A percentile compares a stretch with the other conserved stretches of the same genome.
Conservation (phyloP, 2,888 invertebrate species). For the Hirtodrosophila duncani region DNA sequence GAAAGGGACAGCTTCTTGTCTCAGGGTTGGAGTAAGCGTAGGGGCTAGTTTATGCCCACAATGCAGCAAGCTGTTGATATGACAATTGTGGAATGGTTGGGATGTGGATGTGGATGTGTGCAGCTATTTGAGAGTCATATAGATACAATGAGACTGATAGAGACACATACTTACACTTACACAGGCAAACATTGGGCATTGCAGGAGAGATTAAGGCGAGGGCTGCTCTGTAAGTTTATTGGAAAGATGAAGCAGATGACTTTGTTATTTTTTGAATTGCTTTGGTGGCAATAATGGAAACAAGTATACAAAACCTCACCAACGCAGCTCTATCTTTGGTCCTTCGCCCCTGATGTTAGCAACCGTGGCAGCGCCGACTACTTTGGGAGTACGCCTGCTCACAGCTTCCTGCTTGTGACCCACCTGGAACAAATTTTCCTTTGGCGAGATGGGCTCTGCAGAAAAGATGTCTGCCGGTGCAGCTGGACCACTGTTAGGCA, state of each 20-base stretch:
- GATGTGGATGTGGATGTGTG: slow-evolving; percentile 13
- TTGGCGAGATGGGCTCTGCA: slow-evolving; percentile 91
- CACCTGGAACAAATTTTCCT: slow-evolving; percentile 89
- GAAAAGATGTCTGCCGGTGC: slow-evolving; percentile 93
- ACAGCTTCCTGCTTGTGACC: slow-evolving; percentile 98
- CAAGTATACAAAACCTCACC: neutral
- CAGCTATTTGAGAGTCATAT: no score
- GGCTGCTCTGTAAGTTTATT: no score
- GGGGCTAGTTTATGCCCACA: neutral
- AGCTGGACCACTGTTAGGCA: slow-evolving; percentile 93
- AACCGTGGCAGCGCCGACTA: slow-evolving; percentile 97
- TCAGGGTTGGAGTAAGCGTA: neutral
- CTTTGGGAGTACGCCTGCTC: slow-evolving; percentile 97
- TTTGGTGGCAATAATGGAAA: no score
- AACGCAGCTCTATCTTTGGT: neutral
- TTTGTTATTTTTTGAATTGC: no score
- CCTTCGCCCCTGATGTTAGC: neutral
- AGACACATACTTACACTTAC: slow-evolving; percentile 8
- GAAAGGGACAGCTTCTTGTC: slow-evolving; percentile 2
- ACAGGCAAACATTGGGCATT: slow-evolving; percentile 11
- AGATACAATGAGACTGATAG: slow-evolving; percentile 24
- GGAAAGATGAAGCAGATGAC: no score
- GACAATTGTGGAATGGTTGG: slow-evolving; percentile 42
- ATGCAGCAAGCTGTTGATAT: slow-evolving; percentile 47
- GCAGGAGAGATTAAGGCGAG: no score